These are phyloP conservation scores for Oxygymnocypris stewartii DNA, from an alignment of 2,113 vertebrate species.

Conservation along the genomic window DNA sequence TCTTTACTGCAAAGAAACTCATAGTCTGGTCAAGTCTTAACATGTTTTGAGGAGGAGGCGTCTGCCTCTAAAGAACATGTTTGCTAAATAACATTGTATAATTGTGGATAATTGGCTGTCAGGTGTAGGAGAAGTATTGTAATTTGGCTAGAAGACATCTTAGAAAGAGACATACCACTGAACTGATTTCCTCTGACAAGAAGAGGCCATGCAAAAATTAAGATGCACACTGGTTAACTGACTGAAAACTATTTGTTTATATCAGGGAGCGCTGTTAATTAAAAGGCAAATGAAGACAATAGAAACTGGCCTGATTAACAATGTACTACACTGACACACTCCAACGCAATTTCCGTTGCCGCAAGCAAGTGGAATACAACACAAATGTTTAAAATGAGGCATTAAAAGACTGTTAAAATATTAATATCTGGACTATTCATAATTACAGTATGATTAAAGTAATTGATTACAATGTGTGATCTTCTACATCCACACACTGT, in stretches of 20 bases:
- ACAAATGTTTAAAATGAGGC: not conserved
- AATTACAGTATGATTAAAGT: not conserved
- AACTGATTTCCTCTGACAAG: conserved; percentile 27
- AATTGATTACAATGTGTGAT: conserved; percentile 5
- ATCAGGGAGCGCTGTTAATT: conserved; percentile 15
- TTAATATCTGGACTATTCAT: not conserved
- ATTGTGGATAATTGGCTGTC: conserved; percentile 31
- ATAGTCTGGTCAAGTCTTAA: not conserved
- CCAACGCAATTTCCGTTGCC: not conserved
- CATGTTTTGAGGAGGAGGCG: not conserved
- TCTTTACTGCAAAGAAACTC: not conserved
- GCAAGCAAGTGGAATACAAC: conserved; percentile 14
- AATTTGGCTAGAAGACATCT: conserved; percentile 8
- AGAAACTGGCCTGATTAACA: conserved; percentile 24
- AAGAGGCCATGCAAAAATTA: conserved; percentile 9
- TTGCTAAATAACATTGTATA: conserved; percentile 9
- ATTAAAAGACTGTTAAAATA: not conserved
- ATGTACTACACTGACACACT: conserved; percentile 1
- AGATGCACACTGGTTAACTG: conserved; percentile 30
- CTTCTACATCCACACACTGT: not conserved
- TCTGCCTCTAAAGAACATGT: not conserved
- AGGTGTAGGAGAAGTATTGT: not conserved
- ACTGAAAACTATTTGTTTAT: conserved; percentile 28
- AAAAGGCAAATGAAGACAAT: conserved; percentile 33
- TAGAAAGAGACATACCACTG: conserved; percentile 20